phyloP scores from a whole-genome alignment of 2,113 vertebrate genomes.

The Opisthocomus hoazin region DNA sequence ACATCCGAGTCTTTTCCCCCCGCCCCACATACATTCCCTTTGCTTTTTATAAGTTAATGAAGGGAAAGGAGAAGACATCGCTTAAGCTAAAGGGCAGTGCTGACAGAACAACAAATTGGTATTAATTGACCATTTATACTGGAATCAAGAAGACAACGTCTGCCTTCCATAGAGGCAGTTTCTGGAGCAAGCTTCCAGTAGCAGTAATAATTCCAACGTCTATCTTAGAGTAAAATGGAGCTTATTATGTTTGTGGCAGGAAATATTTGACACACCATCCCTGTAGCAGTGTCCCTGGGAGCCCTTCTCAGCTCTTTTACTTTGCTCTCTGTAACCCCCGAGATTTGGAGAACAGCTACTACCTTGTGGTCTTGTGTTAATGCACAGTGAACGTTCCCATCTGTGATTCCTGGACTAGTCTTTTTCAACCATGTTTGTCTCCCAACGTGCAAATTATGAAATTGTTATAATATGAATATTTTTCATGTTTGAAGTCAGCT shows the following conservation, averaged over 20 bases:
- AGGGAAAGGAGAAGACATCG: background rate
- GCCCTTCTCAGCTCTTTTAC: background rate
- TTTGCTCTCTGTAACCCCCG: background rate
- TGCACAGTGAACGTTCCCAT: background rate
- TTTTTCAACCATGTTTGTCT: background rate
- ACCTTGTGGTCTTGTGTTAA: background rate
- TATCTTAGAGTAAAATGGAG: background rate
- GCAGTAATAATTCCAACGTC: background rate
- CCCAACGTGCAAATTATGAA: background rate
- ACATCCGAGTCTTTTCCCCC: background rate
- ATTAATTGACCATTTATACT: conserved; percentile 3
- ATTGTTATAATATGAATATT: background rate
- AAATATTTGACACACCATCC: background rate
- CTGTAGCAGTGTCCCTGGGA: background rate
- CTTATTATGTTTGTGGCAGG: background rate
- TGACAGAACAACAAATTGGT: conserved; percentile 1
- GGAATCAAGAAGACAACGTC: background rate
- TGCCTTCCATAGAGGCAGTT: background rate
- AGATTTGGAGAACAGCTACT: background rate
- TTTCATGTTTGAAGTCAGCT: background rate
- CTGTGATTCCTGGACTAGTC: background rate
- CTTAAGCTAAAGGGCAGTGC: background rate
- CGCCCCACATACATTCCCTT: background rate
- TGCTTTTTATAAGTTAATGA: background rate
- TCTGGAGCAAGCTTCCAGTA: background rate